Evolutionary conservation across 2,888 invertebrate genomes (phyloP).

Genomic region (Morpho achilles): DNA sequence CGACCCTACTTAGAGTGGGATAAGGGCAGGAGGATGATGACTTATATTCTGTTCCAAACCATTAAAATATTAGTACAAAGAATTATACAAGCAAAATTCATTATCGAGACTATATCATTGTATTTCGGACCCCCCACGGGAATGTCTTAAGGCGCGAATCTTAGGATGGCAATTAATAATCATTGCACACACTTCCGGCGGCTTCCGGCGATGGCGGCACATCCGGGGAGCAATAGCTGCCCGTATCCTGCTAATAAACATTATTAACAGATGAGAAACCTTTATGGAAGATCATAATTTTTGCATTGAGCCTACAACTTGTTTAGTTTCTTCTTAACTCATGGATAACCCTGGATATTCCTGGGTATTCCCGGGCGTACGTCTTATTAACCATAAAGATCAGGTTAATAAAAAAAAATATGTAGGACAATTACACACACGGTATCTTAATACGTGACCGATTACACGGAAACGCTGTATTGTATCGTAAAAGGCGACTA

Average conservation of each 20-base stretch:
- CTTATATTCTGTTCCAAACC: background rate
- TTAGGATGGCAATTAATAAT: conserved; percentile 71
- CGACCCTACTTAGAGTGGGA: too few relatives aligned
- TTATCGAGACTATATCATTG: conserved; percentile 37
- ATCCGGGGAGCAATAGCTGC: conserved; percentile 49
- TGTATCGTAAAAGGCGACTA: too few relatives aligned
- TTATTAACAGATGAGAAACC: conserved; percentile 40
- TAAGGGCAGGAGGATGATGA: too few relatives aligned
- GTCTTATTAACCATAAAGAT: background rate
- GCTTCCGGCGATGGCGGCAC: conserved; percentile 52
- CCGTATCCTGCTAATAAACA: conserved; percentile 51
- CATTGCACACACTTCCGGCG: conserved; percentile 71
- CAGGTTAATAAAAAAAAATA: too few relatives aligned
- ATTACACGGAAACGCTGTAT: too few relatives aligned
- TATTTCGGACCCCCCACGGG: conserved; percentile 44
- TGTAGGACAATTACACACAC: too few relatives aligned
- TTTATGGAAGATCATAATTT: conserved; percentile 26
- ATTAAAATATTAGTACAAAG: background rate
- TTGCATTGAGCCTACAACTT: conserved; percentile 2
- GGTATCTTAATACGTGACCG: too few relatives aligned
- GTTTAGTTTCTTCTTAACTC: background rate
- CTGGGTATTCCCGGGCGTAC: background rate
- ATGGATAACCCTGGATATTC: too few relatives aligned
- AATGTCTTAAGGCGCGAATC: conserved; percentile 54
- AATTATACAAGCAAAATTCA: conserved; percentile 29